Percentiles rank a stretch among this genome's conserved stretches.
Evolutionary conservation across 2,888 invertebrate genomes (phyloP).

Genomic region (Eurytoma californica): DNA sequence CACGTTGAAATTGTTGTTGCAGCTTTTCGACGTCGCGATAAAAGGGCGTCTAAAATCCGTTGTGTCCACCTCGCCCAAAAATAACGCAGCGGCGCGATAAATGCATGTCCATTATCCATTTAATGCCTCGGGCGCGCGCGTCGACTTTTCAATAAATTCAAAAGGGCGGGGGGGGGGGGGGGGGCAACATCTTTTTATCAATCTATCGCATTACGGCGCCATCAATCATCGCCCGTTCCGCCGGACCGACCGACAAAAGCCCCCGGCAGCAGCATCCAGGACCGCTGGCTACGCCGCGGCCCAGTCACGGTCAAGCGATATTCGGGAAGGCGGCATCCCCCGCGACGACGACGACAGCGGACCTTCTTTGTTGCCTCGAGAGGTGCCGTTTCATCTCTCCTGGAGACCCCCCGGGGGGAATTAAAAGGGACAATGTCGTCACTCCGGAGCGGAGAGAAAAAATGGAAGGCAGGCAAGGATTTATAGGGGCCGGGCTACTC

Average conservation of each 20-base stretch:
- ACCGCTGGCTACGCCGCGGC: constrained; percentile 1
- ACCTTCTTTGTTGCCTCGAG: constrained; percentile 14
- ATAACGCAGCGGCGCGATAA: neutral
- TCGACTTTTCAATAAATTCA: constrained; percentile 43
- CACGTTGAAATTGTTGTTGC: neutral
- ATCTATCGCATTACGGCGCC: constrained; percentile 34
- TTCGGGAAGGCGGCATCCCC: neutral
- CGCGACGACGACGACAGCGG: neutral
- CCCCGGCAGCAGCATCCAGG: constrained; percentile 7
- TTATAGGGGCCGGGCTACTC: constrained; percentile 52
- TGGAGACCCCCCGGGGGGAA: constrained; percentile 14
- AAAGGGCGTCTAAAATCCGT: neutral
- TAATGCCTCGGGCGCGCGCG: constrained; percentile 28
- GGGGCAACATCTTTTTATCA: constrained; percentile 29
- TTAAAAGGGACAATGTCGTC: constrained; percentile 36
- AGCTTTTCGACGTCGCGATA: neutral
- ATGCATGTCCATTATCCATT: constrained; percentile 27
- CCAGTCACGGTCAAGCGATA: constrained; percentile 43
- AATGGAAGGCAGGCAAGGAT: constrained; percentile 48
- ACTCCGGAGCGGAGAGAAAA: neutral
- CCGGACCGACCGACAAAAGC: neutral
- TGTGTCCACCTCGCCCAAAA: neutral
- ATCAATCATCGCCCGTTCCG: constrained; percentile 31
- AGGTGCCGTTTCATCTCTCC: constrained; percentile 42
- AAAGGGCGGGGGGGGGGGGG: neutral